Evolutionary conservation across 2,113 vertebrate species (phyloP), one percentile per base, ranked within the genome.

Genomic region (Monopterus albus): DNA sequence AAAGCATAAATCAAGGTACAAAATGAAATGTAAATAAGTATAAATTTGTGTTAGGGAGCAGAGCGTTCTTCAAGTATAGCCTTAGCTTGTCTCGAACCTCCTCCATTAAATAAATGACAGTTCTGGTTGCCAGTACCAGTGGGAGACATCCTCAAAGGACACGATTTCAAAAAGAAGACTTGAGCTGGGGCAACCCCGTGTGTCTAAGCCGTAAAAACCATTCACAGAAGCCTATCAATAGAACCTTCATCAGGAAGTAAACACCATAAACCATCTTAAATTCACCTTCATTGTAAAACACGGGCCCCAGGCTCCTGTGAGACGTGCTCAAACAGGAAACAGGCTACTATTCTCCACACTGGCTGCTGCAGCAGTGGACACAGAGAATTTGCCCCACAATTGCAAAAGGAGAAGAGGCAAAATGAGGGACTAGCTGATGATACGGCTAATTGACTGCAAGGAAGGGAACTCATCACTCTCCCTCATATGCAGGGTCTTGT

Each of bases 381-480:
- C 25, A 31, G 52, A 59, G 36, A 20, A 9, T 20, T 6, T 0
- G 17, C 69, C 62, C 63, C 14, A 25, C 5, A 15, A 47, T 25
- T 38, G 53, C 33, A 62, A 64, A 42, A 1, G 0, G 55, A 61
- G 39, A 3, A 38, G 36, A 17, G 18, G 28, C 31, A 51, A 51
- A 18, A 12, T 12, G 59, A 11, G 17, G 17, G 88, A 93, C 92
- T 98, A 99, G 88, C 94, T 97, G 89, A 98, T 95, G 80, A 97
- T 94, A 31, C 95, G 94, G 91, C 96, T 94, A 61, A 98, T 95
- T 1, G 96, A 96, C 82, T 98, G 97, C 55, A 99, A 84, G 50
- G 97, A 97, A 2, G 98, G 98, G 87, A 99, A 99, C 71, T 98
- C 98, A 14, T 96, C 95, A 0, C 92, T 87, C 1, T 90, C 96